Evolutionary conservation across 2,888 invertebrate species (phyloP), one percentile per base, ranked within the genome.

Genomic region (Troides aeacus): DNA sequence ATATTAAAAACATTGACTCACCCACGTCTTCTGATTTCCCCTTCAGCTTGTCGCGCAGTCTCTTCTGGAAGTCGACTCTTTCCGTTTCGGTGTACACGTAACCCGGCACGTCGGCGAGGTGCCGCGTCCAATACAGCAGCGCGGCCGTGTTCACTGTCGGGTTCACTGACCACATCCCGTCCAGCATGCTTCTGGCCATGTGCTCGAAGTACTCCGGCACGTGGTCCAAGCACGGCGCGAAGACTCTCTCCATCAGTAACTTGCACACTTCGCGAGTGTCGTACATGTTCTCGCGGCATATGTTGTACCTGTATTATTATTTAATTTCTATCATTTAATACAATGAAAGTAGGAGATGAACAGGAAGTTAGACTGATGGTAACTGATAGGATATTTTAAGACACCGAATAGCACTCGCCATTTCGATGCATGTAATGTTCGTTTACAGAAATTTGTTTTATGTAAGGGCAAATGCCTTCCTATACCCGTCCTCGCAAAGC

Each of bases 161-260:
- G 81, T 95, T 95, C 60, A 96, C 87, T 5, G 93, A 93, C 95
- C 95, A 95, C 80, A 97, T 85, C 0, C 96, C 96, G 64, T 95
- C 90, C 2, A 96, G 81, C 78, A 97, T 87, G 1, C 94, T 93
- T 0, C 88, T 84, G 0, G 95, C 90, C 94, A 96, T 95, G 74
- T 93, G 86, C 65, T 94, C 88, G 84, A 96, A 97, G 66, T 95
- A 91, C 59, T 94, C 88, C 0, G 93, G 93, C 3, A 94, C 94
- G 61, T 93, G 89, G 65, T 93, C 91, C 15, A 97, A 80, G 42
- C 93, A 91, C 0, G 96, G 96, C 12, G 92, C 89, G 78, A 93
- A 95, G 0, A 95, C 93, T 2, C 94, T 90, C 0, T 94, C 93
- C 66, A 94, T 86, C 0, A 96, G 81, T 56, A 93, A 79, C 24